Conservation (phyloP, 64 coral and sea anemone genomes). For the Montipora capricornis region DNA sequence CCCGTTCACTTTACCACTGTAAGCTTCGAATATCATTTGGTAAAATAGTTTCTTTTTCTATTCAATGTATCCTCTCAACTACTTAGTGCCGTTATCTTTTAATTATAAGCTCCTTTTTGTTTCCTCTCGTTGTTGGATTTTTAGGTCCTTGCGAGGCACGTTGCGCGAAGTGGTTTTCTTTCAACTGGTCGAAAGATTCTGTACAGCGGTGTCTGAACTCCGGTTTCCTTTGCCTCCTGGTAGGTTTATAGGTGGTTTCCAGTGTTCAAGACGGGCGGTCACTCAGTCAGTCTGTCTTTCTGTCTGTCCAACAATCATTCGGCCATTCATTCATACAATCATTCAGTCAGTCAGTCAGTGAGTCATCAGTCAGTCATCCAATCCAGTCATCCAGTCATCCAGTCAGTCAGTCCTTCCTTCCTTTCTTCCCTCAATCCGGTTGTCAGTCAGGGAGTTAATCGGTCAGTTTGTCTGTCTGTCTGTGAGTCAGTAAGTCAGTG, state of each 20-base stretch:
- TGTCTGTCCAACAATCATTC: not conserved
- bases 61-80: not conserved
- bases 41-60: not conserved
- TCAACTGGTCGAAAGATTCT: slow-evolving; percentile 59
- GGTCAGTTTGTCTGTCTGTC: not conserved
- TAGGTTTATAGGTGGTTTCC: not conserved
- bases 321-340: not conserved
- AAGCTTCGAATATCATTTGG: slow-evolving; percentile 23
- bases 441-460: not conserved
- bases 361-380: not conserved
- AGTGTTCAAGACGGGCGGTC: too few species aligned
- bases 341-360: not conserved
- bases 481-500: not conserved
- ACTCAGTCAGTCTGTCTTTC: not conserved
- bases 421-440: too few species aligned
- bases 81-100: not conserved
- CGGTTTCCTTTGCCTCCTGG: slow-evolving; percentile 84
- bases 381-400: not conserved
- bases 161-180: slow-evolving; percentile 79
- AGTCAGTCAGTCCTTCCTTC: not conserved
- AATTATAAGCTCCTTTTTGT: not conserved
- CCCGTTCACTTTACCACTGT: slow-evolving; percentile 70
- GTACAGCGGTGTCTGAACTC: slow-evolving; percentile 66
- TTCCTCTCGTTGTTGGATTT: not conserved
- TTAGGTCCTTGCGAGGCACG: slow-evolving; percentile 73